Evolutionary conservation across 2,888 invertebrate genomes (phyloP), one percentile per base, ranked within the genome.

Genomic region (Lymantria monacha): DNA sequence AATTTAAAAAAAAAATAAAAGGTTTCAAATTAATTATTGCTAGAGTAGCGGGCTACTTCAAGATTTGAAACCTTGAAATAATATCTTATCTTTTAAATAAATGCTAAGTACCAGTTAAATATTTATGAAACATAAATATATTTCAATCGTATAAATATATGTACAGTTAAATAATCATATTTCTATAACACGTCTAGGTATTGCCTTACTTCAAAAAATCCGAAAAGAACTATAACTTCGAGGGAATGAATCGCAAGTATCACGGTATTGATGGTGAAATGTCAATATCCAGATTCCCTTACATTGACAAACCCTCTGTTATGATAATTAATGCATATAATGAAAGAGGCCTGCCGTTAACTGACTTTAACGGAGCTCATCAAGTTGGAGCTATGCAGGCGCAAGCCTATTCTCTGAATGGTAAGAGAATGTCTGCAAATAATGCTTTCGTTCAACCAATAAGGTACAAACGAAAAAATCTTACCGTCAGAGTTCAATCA

Each of bases 401-500:
- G 0, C 94, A 95, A 70, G 83, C 91, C 0, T 90, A 93, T 0
- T 72, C 92, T 0, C 73, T 85, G 36, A 79, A 92, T 55, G 94
- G 95, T 0, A 75, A 82, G 61, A 84, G 95, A 50, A 83, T 90
- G n/a, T 95, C 94, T 10, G 89, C 94, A 0, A 94, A 95, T 69
- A 85, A 78, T 0, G 95, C 94, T 0, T 95, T 93, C 66, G 93
- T 95, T n/a, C 81, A 93, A 55, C 94, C 95, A 0, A 92, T 95
- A 15, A 81, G 94, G 31, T 77, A 89, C 40, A 92, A 70, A 51
- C 63, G 85, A 41, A 71, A 93, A 3, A 93, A 93, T 65, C 76
- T 94, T 3, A 79, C 69, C 0, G 81, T 94, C 0, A 79, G 81
- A 70, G 85, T 91, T 0, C 79, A 92, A 42, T 84, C 93, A 0